A percentile compares a stretch with the other conserved stretches of the same genome.
These are phyloP conservation scores for Adelosebastes latens DNA, from an alignment of 2,797 vertebrate species.

Conservation along the genomic window DNA sequence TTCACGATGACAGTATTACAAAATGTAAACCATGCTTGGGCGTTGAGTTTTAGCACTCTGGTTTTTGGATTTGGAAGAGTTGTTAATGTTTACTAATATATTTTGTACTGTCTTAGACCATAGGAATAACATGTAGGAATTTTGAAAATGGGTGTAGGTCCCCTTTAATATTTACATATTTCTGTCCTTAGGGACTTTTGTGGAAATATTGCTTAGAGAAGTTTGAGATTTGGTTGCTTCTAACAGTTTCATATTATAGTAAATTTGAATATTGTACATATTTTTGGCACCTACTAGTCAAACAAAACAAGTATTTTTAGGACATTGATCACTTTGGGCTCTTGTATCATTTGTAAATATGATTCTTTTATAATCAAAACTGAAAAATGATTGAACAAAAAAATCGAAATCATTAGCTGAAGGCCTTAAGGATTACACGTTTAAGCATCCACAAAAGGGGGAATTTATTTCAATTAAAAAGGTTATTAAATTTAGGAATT, in stretches of 20 bases:
- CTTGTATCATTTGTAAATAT: neutral
- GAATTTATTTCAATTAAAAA: neutral
- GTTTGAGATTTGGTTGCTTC: neutral
- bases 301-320: neutral
- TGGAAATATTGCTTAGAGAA: fast-evolving
- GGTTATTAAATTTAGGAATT: neutral
- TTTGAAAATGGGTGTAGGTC: no score
- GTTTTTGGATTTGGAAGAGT: no score
- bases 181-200: neutral
- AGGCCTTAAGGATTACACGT: neutral
- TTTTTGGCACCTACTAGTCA: neutral
- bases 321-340: neutral
- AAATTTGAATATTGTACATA: neutral
- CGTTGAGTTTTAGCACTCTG: neutral
- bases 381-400: neutral
- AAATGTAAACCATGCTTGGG: conserved; percentile 1
- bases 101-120: no score
- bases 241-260: neutral
- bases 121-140: no score
- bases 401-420: neutral
- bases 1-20: neutral
- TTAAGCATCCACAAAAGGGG: neutral
- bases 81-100: no score
- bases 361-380: neutral
- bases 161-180: neutral